phyloP scores from a whole-genome alignment of 2,888 invertebrate species.

The Dryobota labecula region DNA sequence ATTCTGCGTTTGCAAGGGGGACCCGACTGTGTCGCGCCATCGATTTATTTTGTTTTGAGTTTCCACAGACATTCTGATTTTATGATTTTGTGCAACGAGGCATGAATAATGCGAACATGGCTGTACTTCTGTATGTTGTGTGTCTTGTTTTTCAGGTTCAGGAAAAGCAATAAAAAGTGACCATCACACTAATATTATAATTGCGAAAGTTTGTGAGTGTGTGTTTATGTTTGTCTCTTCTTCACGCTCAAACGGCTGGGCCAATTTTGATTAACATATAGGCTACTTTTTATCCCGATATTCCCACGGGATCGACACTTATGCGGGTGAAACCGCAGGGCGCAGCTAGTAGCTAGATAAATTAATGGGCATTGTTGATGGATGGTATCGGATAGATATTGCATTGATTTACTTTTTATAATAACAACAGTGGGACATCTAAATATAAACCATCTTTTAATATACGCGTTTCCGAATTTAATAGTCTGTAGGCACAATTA shows the following conservation, averaged over 20 bases:
- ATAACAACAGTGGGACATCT: constrained; percentile 15
- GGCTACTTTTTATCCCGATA: no score
- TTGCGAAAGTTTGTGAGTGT: no score
- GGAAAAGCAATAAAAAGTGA: constrained; percentile 13
- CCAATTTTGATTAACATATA: no score
- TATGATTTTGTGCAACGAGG: constrained; percentile 45
- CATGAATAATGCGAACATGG: constrained; percentile 23
- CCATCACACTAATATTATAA: no score
- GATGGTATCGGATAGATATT: neutral
- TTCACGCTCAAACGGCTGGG: no score
- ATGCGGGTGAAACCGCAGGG: no score
- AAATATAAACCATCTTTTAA: constrained; percentile 44
- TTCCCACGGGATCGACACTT: no score
- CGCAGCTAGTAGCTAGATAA: neutral
- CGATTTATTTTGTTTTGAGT: constrained; percentile 66
- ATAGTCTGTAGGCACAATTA: constrained; percentile 65
- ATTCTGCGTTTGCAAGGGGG: constrained; percentile 78
- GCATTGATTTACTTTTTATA: neutral
- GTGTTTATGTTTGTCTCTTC: no score
- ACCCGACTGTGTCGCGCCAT: constrained; percentile 61
- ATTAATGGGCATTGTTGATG: neutral
- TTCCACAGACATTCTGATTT: constrained; percentile 47
- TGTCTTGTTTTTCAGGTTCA: neutral
- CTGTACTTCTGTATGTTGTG: neutral
- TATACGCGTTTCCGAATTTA: constrained; percentile 54